Conservation (phyloP, 2,797 vertebrate genomes). For the Sebastes ruberrimus region DNA sequence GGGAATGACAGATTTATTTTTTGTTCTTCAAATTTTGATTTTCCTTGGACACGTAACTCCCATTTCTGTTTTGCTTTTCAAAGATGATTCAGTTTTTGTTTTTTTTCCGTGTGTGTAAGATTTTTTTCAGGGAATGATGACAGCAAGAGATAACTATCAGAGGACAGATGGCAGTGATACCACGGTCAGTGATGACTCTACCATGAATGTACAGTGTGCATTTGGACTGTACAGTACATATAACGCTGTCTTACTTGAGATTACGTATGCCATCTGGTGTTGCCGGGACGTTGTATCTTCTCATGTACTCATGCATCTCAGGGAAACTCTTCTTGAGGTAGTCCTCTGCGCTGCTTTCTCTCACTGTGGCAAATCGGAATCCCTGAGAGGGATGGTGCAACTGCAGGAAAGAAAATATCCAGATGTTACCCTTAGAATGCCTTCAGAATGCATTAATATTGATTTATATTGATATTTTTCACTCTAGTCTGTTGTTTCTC, state of each 20-base stretch:
- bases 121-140: conserved; percentile 11
- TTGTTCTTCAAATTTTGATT: not conserved
- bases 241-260: conserved; percentile 89
- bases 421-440: conserved; percentile 1
- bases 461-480: not conserved
- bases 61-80: not conserved
- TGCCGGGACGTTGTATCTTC: conserved; percentile 94
- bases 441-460: not conserved
- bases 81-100: not conserved
- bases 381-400: conserved; percentile 98
- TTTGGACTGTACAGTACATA: not conserved
- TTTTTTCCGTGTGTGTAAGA: not conserved
- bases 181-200: not conserved
- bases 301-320: conserved; percentile 99
- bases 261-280: conserved; percentile 91
- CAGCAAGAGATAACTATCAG: not conserved
- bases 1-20: conserved; percentile 39
- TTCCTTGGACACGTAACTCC: not conserved
- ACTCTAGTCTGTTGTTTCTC: not conserved
- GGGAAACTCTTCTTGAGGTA: conserved; percentile 98
- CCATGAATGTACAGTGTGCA: not conserved
- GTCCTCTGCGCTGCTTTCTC: conserved; percentile 96
- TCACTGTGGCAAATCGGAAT: conserved; percentile 96
- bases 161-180: not conserved
- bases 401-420: conserved; percentile 72